Evolutionary conservation across 2,113 vertebrate genomes (phyloP), one percentile per base, ranked within the genome.

Genomic region (Pomatorhinus ruficollis): DNA sequence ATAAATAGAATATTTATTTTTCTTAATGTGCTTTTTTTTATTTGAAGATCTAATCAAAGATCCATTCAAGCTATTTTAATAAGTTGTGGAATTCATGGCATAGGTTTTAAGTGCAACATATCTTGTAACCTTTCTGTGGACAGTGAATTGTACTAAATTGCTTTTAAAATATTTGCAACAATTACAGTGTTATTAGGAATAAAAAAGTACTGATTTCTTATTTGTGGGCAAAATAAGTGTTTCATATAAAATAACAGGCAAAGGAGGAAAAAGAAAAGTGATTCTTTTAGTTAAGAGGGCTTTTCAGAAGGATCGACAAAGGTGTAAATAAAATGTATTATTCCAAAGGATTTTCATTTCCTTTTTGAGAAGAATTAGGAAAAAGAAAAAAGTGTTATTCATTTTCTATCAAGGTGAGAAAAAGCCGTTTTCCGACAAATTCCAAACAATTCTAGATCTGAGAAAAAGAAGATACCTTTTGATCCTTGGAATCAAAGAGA

Each of bases 391-490:
- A 17, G 4, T 61, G n/a, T 45, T 47, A 59, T 88, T 90, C 18
- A 4, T 76, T 82, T 64, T 91, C 22, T 85, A 7, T 44, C 49
- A 57, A 76, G 54, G 42, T 90, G 68, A 83, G 59, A 66, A 92
- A 70, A 72, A 92, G 24, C 8, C 28, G 21, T 86, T 93, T 90
- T 56, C 35, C 0, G 6, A 88, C 54, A 86, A 88, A 92, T 86
- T 77, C 80, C 39, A 66, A 93, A 45, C 59, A 86, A 30, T 94
- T 93, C 39, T 57, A 86, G 42, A 95, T 96, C 88, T 92, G 68
- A 95, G 75, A 50, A 86, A 92, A 66, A 77, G 42, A 70, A 94
- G 95, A 83, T 92, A 54, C 20, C 6, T 83, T 95, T 95, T 95
- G 79, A 81, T 95, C 47, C 89, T 83, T 40, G 39, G 39, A 89